Percentiles rank a stretch among this genome's conserved stretches.
These are phyloP conservation scores for Caerostris extrusa DNA, from an alignment of 1,140 invertebrate species.

Conservation along the genomic window DNA sequence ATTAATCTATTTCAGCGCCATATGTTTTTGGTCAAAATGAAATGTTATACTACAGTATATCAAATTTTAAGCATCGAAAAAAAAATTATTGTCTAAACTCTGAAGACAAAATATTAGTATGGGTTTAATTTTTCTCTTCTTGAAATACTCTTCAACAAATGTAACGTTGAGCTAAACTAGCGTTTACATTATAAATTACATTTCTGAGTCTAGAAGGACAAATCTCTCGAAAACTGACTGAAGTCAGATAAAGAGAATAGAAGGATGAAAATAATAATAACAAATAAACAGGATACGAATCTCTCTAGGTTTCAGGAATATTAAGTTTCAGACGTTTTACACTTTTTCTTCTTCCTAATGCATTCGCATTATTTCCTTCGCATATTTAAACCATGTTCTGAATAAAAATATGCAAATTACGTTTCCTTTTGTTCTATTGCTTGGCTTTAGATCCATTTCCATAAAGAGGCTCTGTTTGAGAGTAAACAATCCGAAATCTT, in stretches of 20 bases:
- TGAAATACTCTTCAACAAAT: neutral
- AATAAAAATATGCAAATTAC: constrained; percentile 8
- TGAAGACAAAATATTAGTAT: constrained; percentile 5
- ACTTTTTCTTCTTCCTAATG: neutral
- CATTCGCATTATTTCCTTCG: constrained; percentile 2
- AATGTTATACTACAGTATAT: neutral
- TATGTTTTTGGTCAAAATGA: neutral
- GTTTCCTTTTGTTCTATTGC: constrained; percentile 13
- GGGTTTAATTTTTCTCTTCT: neutral
- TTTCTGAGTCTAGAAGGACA: neutral
- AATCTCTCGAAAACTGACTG: neutral
- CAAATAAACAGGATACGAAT: neutral
- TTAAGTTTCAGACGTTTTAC: neutral
- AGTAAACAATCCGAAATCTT: neutral
- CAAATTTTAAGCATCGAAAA: neutral
- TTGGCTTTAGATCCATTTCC: neutral
- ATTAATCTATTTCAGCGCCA: neutral
- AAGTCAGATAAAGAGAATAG: neutral
- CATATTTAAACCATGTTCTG: neutral
- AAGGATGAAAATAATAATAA: neutral
- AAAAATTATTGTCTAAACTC: neutral
- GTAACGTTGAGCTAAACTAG: neutral
- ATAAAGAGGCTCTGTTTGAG: neutral
- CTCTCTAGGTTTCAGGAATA: neutral
- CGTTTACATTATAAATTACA: constrained; percentile 7